Conservation (phyloP, 2,797 vertebrate genomes). For the Chelmon rostratus region DNA sequence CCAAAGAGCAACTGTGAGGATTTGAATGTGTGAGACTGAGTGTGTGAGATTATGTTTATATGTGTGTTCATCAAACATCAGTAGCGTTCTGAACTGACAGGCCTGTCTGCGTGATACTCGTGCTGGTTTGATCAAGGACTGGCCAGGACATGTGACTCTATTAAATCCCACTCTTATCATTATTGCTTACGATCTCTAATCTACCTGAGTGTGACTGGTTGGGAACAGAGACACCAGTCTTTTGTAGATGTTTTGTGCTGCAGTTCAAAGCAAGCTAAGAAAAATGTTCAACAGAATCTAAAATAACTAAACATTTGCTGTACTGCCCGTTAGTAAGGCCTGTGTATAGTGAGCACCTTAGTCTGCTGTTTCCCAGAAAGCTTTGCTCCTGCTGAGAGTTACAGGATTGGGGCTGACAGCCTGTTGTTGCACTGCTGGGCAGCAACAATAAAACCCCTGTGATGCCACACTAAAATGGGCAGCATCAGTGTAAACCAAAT, state of each 20-base stretch:
- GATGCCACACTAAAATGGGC: background rate
- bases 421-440: background rate
- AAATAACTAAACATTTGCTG: background rate
- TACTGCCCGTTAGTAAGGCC: background rate
- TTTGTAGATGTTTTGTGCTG: background rate
- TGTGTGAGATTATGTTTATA: background rate
- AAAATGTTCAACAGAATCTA: background rate
- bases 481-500: background rate
- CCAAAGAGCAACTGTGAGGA: background rate
- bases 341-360: background rate
- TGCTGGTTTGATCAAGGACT: conserved; percentile 66
- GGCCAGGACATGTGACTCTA: conserved; percentile 12
- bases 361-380: background rate
- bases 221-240: conserved; percentile 18
- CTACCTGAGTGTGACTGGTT: background rate
- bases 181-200: conserved; percentile 36
- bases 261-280: background rate
- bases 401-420: background rate
- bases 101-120: conserved; percentile 57
- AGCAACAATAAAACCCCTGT: background rate
- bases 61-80: conserved; percentile 34
- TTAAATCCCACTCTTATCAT: conserved; percentile 40
- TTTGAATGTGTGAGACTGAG: background rate
- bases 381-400: background rate
- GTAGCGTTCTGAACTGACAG: conserved; percentile 1